Evolutionary conservation across 64 coral and sea anemone species (phyloP).

Genomic region (Porites australiensis): DNA sequence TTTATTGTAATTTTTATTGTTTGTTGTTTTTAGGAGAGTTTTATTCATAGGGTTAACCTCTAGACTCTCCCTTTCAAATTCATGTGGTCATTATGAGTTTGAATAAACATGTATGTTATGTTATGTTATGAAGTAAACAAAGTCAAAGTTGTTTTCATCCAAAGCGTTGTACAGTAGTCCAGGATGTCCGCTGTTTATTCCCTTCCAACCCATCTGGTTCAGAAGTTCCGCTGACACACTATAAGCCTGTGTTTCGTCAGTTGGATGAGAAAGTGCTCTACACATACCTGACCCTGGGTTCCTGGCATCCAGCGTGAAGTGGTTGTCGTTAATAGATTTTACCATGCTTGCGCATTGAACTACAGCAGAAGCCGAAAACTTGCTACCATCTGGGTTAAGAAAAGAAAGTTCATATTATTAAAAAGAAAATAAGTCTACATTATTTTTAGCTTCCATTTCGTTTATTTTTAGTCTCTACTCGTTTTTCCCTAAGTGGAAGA

Average conservation of each 20-base stretch:
- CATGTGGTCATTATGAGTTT: too few species aligned
- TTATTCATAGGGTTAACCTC: too few species aligned
- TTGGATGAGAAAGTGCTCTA: background rate
- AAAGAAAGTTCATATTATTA: background rate
- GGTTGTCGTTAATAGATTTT: background rate
- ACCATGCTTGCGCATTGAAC: background rate
- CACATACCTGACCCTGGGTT: constrained; percentile 34
- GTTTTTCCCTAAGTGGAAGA: too few species aligned
- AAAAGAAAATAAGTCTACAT: background rate
- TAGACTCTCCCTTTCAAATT: too few species aligned
- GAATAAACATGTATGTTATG: too few species aligned
- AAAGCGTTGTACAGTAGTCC: constrained; percentile 78
- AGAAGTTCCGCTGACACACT: constrained; percentile 60
- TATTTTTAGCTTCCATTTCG: background rate
- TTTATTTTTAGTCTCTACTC: too few species aligned
- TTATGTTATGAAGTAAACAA: constrained; percentile 88
- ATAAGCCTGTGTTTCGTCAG: constrained; percentile 28
- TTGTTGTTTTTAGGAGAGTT: too few species aligned
- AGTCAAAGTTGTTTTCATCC: constrained; percentile 88
- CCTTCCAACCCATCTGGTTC: constrained; percentile 58
- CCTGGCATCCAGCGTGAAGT: constrained; percentile 55
- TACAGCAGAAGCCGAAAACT: background rate
- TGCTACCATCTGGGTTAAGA: background rate
- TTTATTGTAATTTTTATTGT: too few species aligned
- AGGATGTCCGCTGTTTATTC: constrained; percentile 60